These are phyloP conservation scores for Xylocopa sonorina DNA, from an alignment of 1,140 invertebrate genomes.

Conservation along the genomic window DNA sequence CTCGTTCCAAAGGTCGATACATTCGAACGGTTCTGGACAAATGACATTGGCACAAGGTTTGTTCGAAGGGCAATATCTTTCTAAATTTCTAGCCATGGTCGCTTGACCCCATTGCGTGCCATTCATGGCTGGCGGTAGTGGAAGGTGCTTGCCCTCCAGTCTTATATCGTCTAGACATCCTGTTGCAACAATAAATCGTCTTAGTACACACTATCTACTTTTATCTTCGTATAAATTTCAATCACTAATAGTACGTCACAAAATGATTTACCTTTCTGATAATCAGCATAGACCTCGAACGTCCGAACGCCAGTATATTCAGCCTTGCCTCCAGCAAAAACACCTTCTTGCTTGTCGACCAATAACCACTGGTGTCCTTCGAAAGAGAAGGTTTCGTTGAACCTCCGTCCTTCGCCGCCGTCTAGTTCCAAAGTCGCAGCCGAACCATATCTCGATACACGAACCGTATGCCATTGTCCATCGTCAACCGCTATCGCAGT, in stretches of 20 bases:
- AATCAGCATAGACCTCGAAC: constrained; percentile 97
- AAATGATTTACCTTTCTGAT: constrained; percentile 89
- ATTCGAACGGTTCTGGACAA: constrained; percentile 96
- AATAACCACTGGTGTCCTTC: constrained; percentile 95
- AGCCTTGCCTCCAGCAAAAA: constrained; percentile 96
- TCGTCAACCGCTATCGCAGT: constrained; percentile 95
- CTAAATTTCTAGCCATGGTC: constrained; percentile 94
- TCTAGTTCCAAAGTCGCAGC: constrained; percentile 97
- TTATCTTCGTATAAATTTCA: too few relatives aligned
- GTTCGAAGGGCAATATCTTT: constrained; percentile 95
- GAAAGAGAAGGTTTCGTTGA: constrained; percentile 96
- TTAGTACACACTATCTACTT: neutral
- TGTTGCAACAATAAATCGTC: constrained; percentile 65
- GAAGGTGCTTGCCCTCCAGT: constrained; percentile 95
- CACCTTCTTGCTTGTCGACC: constrained; percentile 96
- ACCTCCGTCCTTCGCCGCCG: constrained; percentile 96
- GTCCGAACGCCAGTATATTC: constrained; percentile 96
- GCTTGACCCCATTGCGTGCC: constrained; percentile 97
- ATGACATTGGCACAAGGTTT: constrained; percentile 96
- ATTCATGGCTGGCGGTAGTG: constrained; percentile 95
- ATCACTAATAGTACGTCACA: too few relatives aligned
- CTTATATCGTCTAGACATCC: constrained; percentile 93
- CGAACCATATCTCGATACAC: constrained; percentile 94
- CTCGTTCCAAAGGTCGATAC: constrained; percentile 97
- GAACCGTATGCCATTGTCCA: constrained; percentile 98